A percentile compares a stretch with the other conserved stretches of the same genome.
These are phyloP conservation scores for Darevskia nairensis DNA, from an alignment of 2,797 vertebrate genomes.

Conservation along the genomic window DNA sequence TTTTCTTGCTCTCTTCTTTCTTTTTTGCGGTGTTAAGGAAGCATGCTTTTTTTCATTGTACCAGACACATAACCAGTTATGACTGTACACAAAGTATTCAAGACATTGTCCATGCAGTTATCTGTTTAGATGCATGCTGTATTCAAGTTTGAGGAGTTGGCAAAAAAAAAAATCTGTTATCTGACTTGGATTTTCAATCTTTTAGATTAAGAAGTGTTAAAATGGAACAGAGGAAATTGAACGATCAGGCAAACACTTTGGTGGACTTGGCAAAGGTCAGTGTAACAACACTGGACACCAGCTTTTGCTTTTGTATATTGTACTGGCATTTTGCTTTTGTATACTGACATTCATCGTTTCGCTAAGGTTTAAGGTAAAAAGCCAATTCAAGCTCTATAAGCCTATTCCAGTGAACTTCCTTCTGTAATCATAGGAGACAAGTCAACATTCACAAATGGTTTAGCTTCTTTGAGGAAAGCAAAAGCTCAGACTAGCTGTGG, in stretches of 20 bases:
- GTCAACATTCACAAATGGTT: background rate
- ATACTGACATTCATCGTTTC: background rate
- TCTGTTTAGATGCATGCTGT: conserved; percentile 89
- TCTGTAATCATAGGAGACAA: background rate
- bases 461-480: background rate
- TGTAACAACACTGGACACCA: conserved; percentile 45
- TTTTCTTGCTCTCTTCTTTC: conserved; percentile 78
- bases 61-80: conserved; percentile 81
- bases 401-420: background rate
- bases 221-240: conserved; percentile 99
- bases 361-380: background rate
- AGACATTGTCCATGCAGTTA: conserved; percentile 90
- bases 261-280: conserved; percentile 99
- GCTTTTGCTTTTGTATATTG: conserved; percentile 21
- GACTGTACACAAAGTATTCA: conserved; percentile 74
- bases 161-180: conserved; percentile 63
- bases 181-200: conserved; percentile 87
- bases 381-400: background rate
- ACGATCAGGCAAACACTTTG: conserved; percentile 99
- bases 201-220: conserved; percentile 99
- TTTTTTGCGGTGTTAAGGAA: conserved; percentile 83
- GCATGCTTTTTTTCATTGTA: conserved; percentile 92
- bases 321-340: conserved; percentile 10
- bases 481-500: background rate
- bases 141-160: conserved; percentile 73